Base-by-base conservation (phyloP, 2,113 vertebrate species). In the Psammodynastes pulverulentus region DNA sequence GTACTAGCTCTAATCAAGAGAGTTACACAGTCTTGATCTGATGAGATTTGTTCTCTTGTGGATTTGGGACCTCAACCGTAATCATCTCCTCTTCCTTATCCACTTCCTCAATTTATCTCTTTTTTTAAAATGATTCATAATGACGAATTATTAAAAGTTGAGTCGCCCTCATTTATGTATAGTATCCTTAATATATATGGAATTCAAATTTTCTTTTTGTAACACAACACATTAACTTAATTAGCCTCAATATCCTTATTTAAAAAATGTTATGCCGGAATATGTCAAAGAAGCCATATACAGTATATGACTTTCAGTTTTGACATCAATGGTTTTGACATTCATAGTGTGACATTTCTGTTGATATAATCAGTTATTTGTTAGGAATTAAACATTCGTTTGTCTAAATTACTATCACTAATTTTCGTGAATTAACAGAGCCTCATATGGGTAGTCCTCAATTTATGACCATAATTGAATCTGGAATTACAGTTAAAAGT, bases 281-380 rank as follows among this genome's bases (percentile, higher is more conserved):
- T 91, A n/a, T 34, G 10, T 86, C 90, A 91, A 91, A 62, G 13
- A 86, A 91, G 90, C 7, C 56, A 15, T 87, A 91, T 19, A 58
- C 24, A 58, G 10, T 62, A 58, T 86, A 29, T 45, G 54, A 48
- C 26, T 56, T 85, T 91, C 53, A 91, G 7, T 19, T 56, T 54
- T 56, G 39, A 56, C 52, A 45, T 34, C 39, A 87, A 24, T 86
- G 26, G 21, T 67, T 15, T 51, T 72, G 56, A 49, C 58, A 91
- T 87, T 53, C 34, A 43, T 23, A 52, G 24, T 87, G 48, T 29
- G 23, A 46, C 46, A 45, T 43, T 91, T 91, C 48, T 34, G 23
- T 52, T 58, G 23, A 62, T 43, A 87, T 72, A 52, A 72, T 67
- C 21, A 88, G 24, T 29, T 15, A 24, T 87, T 5, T 67, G n/a